phyloP scores from a whole-genome alignment of 2,797 vertebrate species.

The Channallabes apus region DNA sequence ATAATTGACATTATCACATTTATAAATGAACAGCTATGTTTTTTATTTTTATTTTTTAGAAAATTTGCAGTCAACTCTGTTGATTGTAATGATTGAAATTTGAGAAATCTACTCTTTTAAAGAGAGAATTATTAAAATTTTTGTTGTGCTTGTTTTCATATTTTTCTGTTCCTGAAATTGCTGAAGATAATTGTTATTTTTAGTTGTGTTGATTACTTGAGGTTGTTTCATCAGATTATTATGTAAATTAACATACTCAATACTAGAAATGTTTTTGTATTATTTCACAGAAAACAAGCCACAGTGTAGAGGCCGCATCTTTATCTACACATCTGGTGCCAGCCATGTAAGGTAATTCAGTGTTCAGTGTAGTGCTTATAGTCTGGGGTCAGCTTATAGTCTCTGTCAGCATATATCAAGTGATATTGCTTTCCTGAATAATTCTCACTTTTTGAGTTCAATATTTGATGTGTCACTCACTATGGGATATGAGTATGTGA shows the following conservation, averaged over 20 bases:
- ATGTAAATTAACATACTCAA: background rate
- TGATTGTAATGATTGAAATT: background rate
- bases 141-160: background rate
- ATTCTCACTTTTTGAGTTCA: constrained; percentile 40
- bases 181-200: background rate
- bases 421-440: constrained; percentile 43
- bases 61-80: background rate
- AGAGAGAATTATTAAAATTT: background rate
- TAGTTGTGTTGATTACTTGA: background rate
- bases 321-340: background rate
- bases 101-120: background rate
- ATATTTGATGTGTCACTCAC: constrained; percentile 47
- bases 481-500: constrained; percentile 30
- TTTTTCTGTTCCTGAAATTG: background rate
- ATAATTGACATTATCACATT: background rate
- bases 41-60: too few relatives aligned
- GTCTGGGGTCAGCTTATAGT: constrained; percentile 28
- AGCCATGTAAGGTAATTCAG: background rate
- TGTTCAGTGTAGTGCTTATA: background rate
- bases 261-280: background rate
- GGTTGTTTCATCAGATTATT: background rate
- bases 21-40: background rate
- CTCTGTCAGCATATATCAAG: constrained; percentile 25
- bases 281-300: background rate
- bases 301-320: too few relatives aligned